Conservation (phyloP, 2,797 vertebrate genomes). For the Distichodus sexfasciatus region DNA sequence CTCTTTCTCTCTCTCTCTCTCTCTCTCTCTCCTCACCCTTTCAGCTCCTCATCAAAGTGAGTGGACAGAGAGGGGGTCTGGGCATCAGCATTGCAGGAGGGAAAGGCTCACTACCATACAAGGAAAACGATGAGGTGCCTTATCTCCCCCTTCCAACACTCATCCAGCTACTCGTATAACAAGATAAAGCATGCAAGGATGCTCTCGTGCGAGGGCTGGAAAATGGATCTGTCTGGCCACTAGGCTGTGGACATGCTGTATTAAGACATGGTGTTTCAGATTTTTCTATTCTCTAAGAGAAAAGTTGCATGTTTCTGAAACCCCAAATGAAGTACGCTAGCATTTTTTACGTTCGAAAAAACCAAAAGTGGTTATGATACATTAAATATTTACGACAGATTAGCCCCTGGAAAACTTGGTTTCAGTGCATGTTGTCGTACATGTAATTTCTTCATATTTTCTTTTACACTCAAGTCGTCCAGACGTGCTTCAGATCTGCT, state of each 20-base stretch:
- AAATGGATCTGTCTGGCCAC: not conserved
- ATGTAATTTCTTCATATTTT: no score
- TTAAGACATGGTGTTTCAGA: not conserved
- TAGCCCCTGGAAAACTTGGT: no score
- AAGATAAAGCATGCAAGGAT: not conserved
- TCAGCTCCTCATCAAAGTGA: constrained; percentile 86
- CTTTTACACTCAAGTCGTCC: no score
- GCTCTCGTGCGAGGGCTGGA: not conserved
- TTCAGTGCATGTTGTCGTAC: no score
- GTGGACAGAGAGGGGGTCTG: constrained; percentile 76
- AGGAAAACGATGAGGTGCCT: constrained; percentile 81
- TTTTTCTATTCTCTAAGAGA: no score
- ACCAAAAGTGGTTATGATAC: no score
- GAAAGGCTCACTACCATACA: constrained; percentile 82
- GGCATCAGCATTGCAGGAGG: constrained; percentile 88
- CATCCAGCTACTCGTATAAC: not conserved
- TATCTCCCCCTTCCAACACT: constrained; percentile 4
- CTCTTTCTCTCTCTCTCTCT: constrained; percentile 7
- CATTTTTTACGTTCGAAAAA: no score
- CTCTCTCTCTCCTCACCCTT: constrained; percentile 49
- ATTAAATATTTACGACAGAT: no score
- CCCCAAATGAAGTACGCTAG: not conserved
- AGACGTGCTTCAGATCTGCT: no score
- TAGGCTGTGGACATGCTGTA: not conserved
- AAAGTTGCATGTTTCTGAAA: no score